Evolutionary conservation across 2,113 vertebrate genomes (phyloP).

Genomic region (Dascyllus trimaculatus): DNA sequence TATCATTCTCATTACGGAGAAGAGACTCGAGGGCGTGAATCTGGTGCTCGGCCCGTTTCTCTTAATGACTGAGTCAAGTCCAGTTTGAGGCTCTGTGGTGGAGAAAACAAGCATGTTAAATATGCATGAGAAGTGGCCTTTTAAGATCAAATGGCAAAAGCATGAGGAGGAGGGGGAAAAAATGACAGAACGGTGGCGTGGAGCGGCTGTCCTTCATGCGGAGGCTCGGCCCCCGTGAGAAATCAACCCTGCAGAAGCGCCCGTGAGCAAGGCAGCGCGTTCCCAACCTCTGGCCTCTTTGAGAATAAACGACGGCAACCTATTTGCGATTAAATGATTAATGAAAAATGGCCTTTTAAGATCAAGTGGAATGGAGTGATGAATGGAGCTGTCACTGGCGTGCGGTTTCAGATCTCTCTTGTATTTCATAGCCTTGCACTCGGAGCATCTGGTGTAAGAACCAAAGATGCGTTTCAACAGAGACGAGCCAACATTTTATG

Average conservation of each 20-base stretch:
- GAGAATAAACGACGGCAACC: conserved; percentile 21
- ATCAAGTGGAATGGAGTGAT: conserved; percentile 69
- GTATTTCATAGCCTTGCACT: conserved; percentile 49
- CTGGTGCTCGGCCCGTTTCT: background rate
- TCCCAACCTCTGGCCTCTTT: conserved; percentile 41
- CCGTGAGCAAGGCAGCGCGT: conserved; percentile 36
- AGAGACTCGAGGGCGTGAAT: conserved; percentile 29
- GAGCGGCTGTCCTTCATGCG: conserved; percentile 24
- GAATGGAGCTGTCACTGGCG: conserved; percentile 58
- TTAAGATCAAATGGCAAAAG: conserved; percentile 61
- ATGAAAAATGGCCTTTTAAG: conserved; percentile 67
- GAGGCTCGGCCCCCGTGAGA: conserved; percentile 34
- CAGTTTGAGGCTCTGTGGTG: conserved; percentile 36
- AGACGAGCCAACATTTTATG: conserved; percentile 41
- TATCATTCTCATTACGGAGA: conserved; percentile 43
- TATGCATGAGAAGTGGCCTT: conserved; percentile 67
- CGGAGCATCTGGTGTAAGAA: conserved; percentile 22
- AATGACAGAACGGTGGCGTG: background rate
- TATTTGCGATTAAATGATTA: conserved; percentile 61
- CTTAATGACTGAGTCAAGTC: conserved; percentile 57
- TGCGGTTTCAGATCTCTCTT: conserved; percentile 53
- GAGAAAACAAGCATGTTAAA: conserved; percentile 53
- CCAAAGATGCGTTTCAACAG: conserved; percentile 36
- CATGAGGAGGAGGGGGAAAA: conserved; percentile 13
- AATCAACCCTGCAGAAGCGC: conserved; percentile 40